A percentile compares a stretch with the other conserved stretches of the same genome.
These are phyloP conservation scores for Lasiommata megera DNA, from an alignment of 2,888 invertebrate genomes.

Conservation along the genomic window DNA sequence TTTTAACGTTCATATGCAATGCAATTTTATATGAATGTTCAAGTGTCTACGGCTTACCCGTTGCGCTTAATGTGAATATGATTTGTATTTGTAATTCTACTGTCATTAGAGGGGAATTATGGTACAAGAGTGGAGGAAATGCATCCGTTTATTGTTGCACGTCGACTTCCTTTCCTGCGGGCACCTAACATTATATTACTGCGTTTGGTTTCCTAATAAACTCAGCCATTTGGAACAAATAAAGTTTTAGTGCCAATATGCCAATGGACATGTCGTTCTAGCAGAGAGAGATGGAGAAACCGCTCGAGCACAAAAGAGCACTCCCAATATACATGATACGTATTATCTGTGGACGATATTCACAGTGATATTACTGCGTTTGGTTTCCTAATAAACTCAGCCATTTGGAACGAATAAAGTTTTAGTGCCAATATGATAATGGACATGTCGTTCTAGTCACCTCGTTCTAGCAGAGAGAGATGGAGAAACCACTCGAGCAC, in stretches of 20 bases:
- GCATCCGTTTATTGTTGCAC: slow-evolving; percentile 33
- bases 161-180: slow-evolving; percentile 21
- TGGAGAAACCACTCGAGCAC: no score
- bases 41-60: no score
- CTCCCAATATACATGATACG: no score
- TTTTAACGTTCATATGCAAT: no score
- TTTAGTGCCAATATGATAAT: slow-evolving; percentile 7
- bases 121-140: slow-evolving; percentile 27
- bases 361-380: background rate
- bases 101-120: slow-evolving; percentile 21
- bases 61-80: slow-evolving; percentile 5
- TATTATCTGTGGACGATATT: no score
- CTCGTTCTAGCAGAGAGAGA: no score
- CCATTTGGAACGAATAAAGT: slow-evolving; percentile 7
- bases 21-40: no score
- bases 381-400: slow-evolving; percentile 4
- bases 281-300: no score
- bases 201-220: slow-evolving; percentile 7
- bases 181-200: slow-evolving; percentile 6
- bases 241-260: slow-evolving; percentile 10
- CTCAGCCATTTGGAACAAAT: background rate
- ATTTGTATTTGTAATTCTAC: slow-evolving; percentile 23
- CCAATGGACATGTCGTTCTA: background rate
- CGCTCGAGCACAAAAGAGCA: no score
- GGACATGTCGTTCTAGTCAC: background rate